phyloP scores from a whole-genome alignment of 1,140 invertebrate genomes.

The Lepidurus couesii region DNA sequence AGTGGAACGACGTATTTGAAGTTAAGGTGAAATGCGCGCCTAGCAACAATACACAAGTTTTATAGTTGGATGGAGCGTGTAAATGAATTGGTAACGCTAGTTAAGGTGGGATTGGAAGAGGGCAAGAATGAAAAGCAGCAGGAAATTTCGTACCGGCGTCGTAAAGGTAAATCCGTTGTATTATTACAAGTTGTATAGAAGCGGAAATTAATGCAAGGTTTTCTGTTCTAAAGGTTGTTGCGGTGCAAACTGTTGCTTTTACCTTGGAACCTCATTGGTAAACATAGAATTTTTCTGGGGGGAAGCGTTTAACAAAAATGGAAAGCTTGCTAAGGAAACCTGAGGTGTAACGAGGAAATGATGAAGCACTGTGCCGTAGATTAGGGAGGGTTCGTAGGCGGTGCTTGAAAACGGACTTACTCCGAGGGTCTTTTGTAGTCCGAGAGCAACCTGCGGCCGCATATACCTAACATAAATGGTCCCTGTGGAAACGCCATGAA shows the following conservation, averaged over 20 bases:
- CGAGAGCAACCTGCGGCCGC: neutral
- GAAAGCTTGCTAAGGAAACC: neutral
- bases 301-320: neutral
- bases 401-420: neutral
- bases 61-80: conserved; percentile 14
- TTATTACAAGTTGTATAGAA: neutral
- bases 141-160: neutral
- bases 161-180: neutral
- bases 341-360: neutral
- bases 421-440: neutral
- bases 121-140: neutral
- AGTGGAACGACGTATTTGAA: conserved; percentile 18
- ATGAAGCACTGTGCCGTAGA: neutral
- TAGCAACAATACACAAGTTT: conserved; percentile 19
- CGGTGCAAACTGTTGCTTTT: neutral
- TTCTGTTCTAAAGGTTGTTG: neutral
- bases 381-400: neutral
- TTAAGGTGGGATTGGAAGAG: neutral
- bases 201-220: conserved; percentile 15
- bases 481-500: neutral
- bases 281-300: neutral
- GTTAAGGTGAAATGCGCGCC: neutral
- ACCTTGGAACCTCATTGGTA: neutral
- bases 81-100: neutral
- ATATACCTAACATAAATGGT: conserved; percentile 5